Conservation (phyloP, 2,113 vertebrate genomes). For the Azemiops feae region DNA sequence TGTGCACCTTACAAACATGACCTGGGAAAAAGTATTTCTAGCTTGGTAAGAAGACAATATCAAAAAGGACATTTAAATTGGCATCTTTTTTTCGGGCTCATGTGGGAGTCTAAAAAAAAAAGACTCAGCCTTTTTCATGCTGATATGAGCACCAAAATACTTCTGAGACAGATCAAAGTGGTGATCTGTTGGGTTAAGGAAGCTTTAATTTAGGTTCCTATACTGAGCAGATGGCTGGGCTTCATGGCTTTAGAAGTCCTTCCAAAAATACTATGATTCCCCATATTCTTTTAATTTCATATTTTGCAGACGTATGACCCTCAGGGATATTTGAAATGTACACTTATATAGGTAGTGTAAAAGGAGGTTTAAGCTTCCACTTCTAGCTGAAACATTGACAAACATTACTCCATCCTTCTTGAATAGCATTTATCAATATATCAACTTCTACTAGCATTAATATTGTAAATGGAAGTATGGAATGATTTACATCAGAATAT, state of each 20-base stretch:
- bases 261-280: neutral
- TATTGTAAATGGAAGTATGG: neutral
- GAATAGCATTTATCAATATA: neutral
- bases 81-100: neutral
- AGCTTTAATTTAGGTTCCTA: neutral
- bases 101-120: neutral
- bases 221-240: neutral
- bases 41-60: neutral
- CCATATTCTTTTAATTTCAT: neutral
- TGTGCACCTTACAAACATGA: neutral
- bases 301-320: neutral
- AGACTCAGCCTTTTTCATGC: neutral
- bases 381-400: neutral
- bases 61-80: neutral
- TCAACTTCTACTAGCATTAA: neutral
- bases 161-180: neutral
- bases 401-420: neutral
- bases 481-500: neutral
- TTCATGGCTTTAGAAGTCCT: neutral
- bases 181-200: neutral
- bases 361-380: neutral
- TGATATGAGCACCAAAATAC: neutral
- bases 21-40: neutral
- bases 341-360: neutral
- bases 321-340: neutral